Evolutionary conservation across 1,140 invertebrate genomes (phyloP).

Genomic region (Caenorhabditis remanei): DNA sequence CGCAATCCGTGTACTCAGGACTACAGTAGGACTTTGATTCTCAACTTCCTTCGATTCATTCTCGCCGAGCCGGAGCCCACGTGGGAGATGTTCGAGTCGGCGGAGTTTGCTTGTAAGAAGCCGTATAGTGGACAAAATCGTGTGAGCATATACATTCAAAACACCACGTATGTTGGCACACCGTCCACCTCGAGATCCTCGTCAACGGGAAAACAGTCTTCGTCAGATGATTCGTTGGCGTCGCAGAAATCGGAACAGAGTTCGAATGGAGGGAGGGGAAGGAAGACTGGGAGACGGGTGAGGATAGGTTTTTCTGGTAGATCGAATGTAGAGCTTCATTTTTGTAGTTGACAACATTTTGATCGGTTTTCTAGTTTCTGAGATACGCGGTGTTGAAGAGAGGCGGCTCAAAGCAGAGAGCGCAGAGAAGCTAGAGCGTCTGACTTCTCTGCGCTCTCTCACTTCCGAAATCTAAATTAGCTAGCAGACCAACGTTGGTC

Average conservation of each 20-base stretch:
- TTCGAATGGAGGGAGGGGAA: no score
- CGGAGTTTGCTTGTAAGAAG: not conserved
- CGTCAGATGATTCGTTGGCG: not conserved
- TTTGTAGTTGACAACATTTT: no score
- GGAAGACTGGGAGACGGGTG: no score
- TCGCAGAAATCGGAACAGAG: not conserved
- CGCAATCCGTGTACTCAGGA: not conserved
- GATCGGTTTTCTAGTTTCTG: no score
- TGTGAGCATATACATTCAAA: not conserved
- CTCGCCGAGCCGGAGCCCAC: not conserved
- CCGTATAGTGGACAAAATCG: not conserved
- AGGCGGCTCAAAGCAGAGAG: no score
- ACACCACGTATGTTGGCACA: not conserved
- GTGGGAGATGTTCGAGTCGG: not conserved
- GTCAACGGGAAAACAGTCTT: not conserved
- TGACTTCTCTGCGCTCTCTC: no score
- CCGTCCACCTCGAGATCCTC: not conserved
- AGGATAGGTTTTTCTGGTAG: no score
- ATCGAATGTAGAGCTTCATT: no score
- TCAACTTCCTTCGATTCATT: not conserved
- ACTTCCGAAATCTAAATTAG: no score
- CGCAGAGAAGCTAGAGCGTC: no score
- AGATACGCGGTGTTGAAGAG: no score
- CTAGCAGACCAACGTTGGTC: no score
- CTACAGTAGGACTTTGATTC: not conserved